Conservation (phyloP, 2,888 invertebrate species). For the Atrina japonica region DNA sequence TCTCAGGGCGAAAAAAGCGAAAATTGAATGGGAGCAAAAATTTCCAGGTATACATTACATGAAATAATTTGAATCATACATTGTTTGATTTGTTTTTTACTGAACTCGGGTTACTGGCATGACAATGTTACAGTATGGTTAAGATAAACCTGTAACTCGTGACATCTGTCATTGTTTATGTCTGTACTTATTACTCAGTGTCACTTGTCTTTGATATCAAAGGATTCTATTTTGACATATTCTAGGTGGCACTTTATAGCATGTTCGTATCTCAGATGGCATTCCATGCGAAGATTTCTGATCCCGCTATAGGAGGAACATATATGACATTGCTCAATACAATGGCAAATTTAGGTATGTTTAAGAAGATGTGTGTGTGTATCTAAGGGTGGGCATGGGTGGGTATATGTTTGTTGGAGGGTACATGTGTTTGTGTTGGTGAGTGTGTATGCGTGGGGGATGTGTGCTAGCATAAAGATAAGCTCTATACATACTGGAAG, state of each 20-base stretch:
- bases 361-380: no score
- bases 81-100: conserved; percentile 2
- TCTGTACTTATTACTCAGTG: not conserved
- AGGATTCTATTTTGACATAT: not conserved
- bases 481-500: no score
- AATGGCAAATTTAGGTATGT: conserved; percentile 91
- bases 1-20: no score
- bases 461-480: no score
- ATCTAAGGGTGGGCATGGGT: no score
- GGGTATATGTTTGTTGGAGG: not conserved
- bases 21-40: no score
- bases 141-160: no score
- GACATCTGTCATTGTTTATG: not conserved
- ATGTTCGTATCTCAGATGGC: conserved; percentile 99
- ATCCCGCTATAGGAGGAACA: conserved; percentile 97
- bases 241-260: conserved; percentile 92
- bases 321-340: conserved; percentile 99
- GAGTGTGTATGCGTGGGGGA: not conserved
- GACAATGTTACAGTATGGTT: no score
- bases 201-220: not conserved
- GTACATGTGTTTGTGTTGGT: not conserved
- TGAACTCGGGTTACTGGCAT: no score
- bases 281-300: conserved; percentile 98
- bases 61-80: conserved; percentile 12
- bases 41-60: no score